A percentile compares a stretch with the other conserved stretches of the same genome.
phyloP scores from a whole-genome alignment of 2,113 vertebrate genomes.

The Oryzias celebensis region DNA sequence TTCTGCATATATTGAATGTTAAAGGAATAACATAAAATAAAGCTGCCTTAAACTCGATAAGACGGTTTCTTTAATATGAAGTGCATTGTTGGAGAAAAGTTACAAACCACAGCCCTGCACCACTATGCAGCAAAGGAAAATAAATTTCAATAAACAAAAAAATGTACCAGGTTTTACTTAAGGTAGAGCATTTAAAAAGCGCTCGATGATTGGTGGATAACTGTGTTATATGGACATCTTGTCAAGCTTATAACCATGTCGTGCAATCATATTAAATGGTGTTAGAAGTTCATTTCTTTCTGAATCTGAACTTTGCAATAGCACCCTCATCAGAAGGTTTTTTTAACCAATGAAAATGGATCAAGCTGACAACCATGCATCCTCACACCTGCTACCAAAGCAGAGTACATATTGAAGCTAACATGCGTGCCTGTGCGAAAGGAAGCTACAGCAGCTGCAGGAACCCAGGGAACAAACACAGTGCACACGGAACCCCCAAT shows the following conservation, averaged over 20 bases:
- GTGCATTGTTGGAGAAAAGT: no score
- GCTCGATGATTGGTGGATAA: neutral
- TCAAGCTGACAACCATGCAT: slow-evolving; percentile 2
- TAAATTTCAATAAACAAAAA: no score
- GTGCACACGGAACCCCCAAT: neutral
- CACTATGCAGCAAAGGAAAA: no score
- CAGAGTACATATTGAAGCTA: neutral
- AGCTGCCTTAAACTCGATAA: no score
- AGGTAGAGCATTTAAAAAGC: neutral
- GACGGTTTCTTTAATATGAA: no score
- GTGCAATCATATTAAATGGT: neutral
- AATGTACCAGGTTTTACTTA: no score
- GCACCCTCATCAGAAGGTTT: neutral
- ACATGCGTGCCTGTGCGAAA: slow-evolving; percentile 8
- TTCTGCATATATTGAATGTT: no score
- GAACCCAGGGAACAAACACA: neutral
- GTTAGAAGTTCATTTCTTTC: neutral
- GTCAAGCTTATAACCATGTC: neutral
- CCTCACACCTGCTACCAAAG: slow-evolving; percentile 2
- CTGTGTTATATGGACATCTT: neutral
- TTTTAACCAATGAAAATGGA: neutral
- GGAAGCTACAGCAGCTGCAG: neutral
- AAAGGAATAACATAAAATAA: no score
- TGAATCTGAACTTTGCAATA: neutral
- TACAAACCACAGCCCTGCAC: no score